phyloP scores from a whole-genome alignment of 2,113 vertebrate species.

The Cardinalis cardinalis region DNA sequence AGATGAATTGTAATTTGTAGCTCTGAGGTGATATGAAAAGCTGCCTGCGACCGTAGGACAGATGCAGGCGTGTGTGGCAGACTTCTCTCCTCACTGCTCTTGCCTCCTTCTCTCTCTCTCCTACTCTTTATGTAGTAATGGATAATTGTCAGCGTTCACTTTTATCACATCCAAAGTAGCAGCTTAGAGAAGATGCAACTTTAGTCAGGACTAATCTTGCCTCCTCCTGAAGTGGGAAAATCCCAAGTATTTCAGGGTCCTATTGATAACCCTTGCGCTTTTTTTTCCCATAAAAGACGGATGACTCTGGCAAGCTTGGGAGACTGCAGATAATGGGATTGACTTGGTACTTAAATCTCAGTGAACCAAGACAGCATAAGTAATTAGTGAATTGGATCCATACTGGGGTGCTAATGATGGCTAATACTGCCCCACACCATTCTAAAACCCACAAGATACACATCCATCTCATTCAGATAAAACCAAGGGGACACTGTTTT shows the following conservation, averaged over 20 bases:
- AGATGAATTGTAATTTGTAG: constrained; percentile 73
- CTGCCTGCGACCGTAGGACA: constrained; percentile 56
- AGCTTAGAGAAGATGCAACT: constrained; percentile 75
- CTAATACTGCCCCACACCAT: constrained; percentile 86
- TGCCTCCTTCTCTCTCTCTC: constrained; percentile 25
- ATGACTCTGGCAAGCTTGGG: constrained; percentile 87
- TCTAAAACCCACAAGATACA: constrained; percentile 75
- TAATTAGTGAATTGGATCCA: constrained; percentile 95
- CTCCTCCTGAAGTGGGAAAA: constrained; percentile 78
- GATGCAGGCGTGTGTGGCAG: constrained; percentile 48
- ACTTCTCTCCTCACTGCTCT: neutral
- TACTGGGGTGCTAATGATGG: constrained; percentile 93
- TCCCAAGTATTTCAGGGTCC: constrained; percentile 75
- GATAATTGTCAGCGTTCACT: constrained; percentile 79
- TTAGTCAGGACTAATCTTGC: constrained; percentile 74
- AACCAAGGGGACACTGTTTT: constrained; percentile 68
- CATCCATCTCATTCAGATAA: constrained; percentile 80
- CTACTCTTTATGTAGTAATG: constrained; percentile 54
- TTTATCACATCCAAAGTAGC: constrained; percentile 75
- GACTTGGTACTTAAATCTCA: constrained; percentile 97
- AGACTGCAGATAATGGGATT: constrained; percentile 95
- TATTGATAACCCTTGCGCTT: constrained; percentile 86
- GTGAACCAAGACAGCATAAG: constrained; percentile 93
- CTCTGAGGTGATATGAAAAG: constrained; percentile 67
- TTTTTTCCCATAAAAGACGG: constrained; percentile 79